Evolutionary conservation across 2,113 vertebrate species (phyloP), one percentile per base, ranked within the genome.

Genomic region (Hucho hucho): DNA sequence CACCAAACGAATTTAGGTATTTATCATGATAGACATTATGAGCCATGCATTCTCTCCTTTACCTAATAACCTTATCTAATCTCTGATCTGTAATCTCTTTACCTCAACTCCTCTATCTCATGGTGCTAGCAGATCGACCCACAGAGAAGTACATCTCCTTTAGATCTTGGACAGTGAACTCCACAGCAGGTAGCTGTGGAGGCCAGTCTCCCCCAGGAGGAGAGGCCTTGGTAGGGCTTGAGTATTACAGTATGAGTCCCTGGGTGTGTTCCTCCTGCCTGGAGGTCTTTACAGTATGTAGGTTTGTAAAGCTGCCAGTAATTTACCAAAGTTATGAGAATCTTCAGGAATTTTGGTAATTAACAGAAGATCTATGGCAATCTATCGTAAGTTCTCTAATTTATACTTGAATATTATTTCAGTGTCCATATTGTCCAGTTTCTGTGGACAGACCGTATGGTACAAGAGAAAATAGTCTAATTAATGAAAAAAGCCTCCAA

Each of bases 231-330:
- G 32, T 24, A 12, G 59, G 59, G 37, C 81, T 80, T 24, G 6
- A 66, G 65, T 81, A 78, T 83, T 84, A 32, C 32, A 32, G 32
- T 6, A 83, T 81, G 81, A 84, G 83, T 78, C 75, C 68, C 72
- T 75, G 77, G 79, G 81, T 79, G 80, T 56, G 75, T 78, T 83
- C 82, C 81, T 86, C 80, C 78, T 85, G 84, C 86, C 88, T 70
- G 79, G 81, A 86, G 87, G 83, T 79, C 75, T 43, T 32, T 32
- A 32, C 32, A 32, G 9, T 43, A 43, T 9, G 6, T 43, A 43
- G 37, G 37, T 9, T 43, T 43, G 7, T 9, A 43, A 43, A 43
- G 37, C 37, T 43, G 11, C 37, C 9, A 9, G 2, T 12, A 2
- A 11, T 43, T 43, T 43, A 12, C 9, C 37, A 43, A 43, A 43